phyloP scores from a whole-genome alignment of 2,888 invertebrate species.

The Cenopis cana region DNA sequence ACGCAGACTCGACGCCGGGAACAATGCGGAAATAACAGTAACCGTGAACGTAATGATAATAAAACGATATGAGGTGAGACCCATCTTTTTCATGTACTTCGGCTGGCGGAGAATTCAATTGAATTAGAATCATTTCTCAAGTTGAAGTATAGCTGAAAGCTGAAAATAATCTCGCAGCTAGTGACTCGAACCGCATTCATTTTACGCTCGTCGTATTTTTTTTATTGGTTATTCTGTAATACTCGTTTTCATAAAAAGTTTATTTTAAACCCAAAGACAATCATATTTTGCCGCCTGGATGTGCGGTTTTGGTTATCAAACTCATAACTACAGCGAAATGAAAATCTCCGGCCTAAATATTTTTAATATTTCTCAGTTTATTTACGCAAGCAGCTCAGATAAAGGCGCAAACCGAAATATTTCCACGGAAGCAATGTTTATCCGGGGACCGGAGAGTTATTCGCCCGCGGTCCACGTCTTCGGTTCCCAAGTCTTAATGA shows the following conservation, averaged over 20 bases:
- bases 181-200: background rate
- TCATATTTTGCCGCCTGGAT: background rate
- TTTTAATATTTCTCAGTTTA: constrained; percentile 44
- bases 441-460: constrained; percentile 63
- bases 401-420: constrained; percentile 44
- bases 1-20: constrained; percentile 44
- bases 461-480: constrained; percentile 65
- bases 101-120: constrained; percentile 28
- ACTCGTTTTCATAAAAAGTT: background rate
- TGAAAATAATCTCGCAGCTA: constrained; percentile 7
- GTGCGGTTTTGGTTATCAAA: constrained; percentile 21
- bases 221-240: background rate
- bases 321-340: constrained; percentile 26
- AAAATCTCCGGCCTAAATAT: constrained; percentile 40
- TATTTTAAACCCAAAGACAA: background rate
- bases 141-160: background rate
- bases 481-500: constrained; percentile 71
- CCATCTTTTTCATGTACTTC: constrained; percentile 37
- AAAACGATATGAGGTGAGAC: constrained; percentile 44
- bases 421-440: constrained; percentile 56
- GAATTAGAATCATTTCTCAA: constrained; percentile 25
- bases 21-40: constrained; percentile 44
- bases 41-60: constrained; percentile 40
- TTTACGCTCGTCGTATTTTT: background rate
- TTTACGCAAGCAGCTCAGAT: constrained; percentile 39